Conservation (phyloP, 2,797 vertebrate genomes). For the Orestias chungarensis region DNA sequence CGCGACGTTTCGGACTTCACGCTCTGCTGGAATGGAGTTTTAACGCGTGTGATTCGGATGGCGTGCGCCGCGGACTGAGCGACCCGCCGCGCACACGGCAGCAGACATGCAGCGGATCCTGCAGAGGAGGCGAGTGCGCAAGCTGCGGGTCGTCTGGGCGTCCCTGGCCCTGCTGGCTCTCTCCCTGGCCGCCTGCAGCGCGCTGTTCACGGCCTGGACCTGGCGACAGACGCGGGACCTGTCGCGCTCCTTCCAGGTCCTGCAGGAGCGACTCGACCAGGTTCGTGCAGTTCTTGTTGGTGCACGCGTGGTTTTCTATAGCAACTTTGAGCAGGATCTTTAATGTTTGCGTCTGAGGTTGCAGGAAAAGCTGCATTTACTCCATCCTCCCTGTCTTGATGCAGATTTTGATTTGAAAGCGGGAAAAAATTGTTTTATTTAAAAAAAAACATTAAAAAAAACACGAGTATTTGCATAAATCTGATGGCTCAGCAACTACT, state of each 20-base stretch:
- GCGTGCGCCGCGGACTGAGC: constrained; percentile 61
- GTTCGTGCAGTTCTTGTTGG: no score
- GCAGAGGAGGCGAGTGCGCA: constrained; percentile 80
- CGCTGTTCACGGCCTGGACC: constrained; percentile 82
- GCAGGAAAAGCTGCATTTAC: no score
- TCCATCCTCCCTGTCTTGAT: no score
- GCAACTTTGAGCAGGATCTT: no score
- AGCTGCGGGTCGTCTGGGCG: constrained; percentile 80
- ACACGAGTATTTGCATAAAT: no score
- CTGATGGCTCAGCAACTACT: no score
- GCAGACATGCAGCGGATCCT: constrained; percentile 83
- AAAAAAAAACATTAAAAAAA: not conserved
- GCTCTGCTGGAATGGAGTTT: constrained; percentile 64
- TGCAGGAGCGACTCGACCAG: constrained; percentile 82
- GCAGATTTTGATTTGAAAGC: no score
- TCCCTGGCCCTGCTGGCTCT: constrained; percentile 80
- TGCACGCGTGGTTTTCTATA: no score
- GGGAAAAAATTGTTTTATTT: no score
- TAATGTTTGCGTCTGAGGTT: no score
- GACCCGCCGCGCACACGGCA: constrained; percentile 47
- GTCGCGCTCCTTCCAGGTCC: constrained; percentile 81
- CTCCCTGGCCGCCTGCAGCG: constrained; percentile 82
- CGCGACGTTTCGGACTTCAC: constrained; percentile 58
- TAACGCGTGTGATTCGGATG: constrained; percentile 51
- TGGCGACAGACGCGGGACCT: constrained; percentile 83